These are phyloP conservation scores for Lucifuga dentata DNA, from an alignment of 2,113 vertebrate species.

Conservation along the genomic window DNA sequence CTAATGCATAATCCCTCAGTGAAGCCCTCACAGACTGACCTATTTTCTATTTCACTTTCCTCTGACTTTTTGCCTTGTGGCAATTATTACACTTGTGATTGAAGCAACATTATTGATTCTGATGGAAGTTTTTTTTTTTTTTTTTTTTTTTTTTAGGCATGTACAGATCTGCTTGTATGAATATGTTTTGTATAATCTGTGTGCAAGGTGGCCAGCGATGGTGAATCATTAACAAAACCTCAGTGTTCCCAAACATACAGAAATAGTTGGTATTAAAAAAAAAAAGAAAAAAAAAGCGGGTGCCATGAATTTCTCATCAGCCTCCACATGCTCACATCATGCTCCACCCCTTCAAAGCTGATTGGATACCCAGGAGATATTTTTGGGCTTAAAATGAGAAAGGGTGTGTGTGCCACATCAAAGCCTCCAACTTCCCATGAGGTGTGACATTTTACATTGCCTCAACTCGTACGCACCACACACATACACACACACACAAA, in stretches of 20 bases:
- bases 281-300: too few relatives aligned
- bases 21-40: slow-evolving; percentile 52
- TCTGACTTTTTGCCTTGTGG: slow-evolving; percentile 27
- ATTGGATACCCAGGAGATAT: slow-evolving; percentile 47
- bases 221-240: slow-evolving; percentile 11
- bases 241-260: slow-evolving; percentile 12
- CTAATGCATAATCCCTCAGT: slow-evolving; percentile 29
- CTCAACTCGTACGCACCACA: slow-evolving; percentile 4
- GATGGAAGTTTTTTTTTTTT: neutral
- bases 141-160: neutral
- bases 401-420: slow-evolving; percentile 33
- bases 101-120: neutral
- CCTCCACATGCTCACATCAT: too few relatives aligned
- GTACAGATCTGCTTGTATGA: neutral
- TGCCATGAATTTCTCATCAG: slow-evolving; percentile 37
- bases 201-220: slow-evolving; percentile 1
- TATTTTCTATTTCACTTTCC: slow-evolving; percentile 58
- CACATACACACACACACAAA: slow-evolving; percentile 1
- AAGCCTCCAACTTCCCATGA: slow-evolving; percentile 38
- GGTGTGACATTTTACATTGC: slow-evolving; percentile 54
- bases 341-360: slow-evolving; percentile 10
- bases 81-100: slow-evolving; percentile 4
- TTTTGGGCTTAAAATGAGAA: slow-evolving; percentile 32
- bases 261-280: neutral
- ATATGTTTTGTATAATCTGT: neutral